phyloP scores from a whole-genome alignment of 2,797 vertebrate genomes.

The Myotis vivesi region DNA sequence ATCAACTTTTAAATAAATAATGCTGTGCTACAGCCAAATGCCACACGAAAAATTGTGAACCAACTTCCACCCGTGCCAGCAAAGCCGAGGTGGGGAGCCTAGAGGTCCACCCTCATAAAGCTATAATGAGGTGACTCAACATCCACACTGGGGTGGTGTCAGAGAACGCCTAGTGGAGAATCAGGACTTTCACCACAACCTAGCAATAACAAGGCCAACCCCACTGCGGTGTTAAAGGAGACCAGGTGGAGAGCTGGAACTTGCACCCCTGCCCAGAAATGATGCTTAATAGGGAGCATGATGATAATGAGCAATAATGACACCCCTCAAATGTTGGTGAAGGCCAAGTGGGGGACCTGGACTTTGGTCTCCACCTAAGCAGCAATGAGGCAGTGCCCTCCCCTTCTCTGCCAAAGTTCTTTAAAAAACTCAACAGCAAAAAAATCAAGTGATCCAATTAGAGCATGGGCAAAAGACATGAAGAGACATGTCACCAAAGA shows the following conservation, averaged over 20 bases:
- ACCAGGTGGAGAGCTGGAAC: background rate
- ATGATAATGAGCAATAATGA: background rate
- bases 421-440: background rate
- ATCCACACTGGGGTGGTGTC: background rate
- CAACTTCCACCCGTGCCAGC: background rate
- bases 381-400: background rate
- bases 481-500: background rate
- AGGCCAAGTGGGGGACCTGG: background rate
- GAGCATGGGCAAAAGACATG: background rate
- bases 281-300: background rate
- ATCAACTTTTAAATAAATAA: conserved; percentile 29
- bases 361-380: background rate
- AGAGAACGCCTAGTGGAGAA: background rate
- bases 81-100: background rate
- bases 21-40: background rate
- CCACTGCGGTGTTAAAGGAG: background rate
- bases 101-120: background rate
- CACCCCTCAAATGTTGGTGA: background rate
- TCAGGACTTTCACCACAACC: background rate
- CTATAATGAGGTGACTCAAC: background rate
- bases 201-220: background rate
- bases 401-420: background rate
- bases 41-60: background rate
- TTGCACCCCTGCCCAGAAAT: background rate
- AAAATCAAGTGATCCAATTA: background rate